phyloP scores from a whole-genome alignment of 53 echinoderm and acorn worm genomes.

The Temnopleurus reevesii region DNA sequence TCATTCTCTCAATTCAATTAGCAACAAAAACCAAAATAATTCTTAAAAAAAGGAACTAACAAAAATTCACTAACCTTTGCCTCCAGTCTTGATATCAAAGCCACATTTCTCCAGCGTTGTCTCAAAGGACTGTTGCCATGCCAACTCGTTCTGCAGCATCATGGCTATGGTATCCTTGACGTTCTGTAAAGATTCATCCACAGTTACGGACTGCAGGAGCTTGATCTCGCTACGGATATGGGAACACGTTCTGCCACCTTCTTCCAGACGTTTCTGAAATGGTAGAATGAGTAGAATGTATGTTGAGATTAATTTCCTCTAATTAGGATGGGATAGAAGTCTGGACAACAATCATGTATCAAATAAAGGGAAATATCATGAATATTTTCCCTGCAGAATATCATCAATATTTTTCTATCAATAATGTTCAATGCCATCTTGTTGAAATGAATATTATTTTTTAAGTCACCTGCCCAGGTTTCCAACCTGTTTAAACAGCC shows the following conservation, averaged over 20 bases:
- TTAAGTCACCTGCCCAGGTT: no score
- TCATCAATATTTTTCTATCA: no score
- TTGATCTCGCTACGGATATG: conserved; percentile 87
- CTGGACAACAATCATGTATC: no score
- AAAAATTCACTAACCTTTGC: conserved; percentile 81
- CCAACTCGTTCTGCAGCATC: conserved; percentile 92
- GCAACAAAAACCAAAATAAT: no score
- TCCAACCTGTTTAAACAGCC: no score
- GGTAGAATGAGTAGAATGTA: not conserved
- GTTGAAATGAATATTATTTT: no score
- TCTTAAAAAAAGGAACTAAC: no score
- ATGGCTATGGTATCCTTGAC: conserved; percentile 85
- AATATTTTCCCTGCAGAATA: no score
- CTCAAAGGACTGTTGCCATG: conserved; percentile 96
- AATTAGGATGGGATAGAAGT: no score
- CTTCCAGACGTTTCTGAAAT: conserved; percentile 78
- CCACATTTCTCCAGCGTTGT: conserved; percentile 84
- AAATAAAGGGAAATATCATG: no score
- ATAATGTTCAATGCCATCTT: no score
- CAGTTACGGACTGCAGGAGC: conserved; percentile 90
- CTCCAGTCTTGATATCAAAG: conserved; percentile 76
- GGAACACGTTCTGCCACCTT: conserved; percentile 74
- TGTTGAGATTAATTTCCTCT: not conserved
- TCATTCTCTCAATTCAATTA: no score
- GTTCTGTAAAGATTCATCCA: conserved; percentile 87